Evolutionary conservation across 2,888 invertebrate genomes (phyloP), one percentile per base, ranked within the genome.

Genomic region (Acleris emargana): DNA sequence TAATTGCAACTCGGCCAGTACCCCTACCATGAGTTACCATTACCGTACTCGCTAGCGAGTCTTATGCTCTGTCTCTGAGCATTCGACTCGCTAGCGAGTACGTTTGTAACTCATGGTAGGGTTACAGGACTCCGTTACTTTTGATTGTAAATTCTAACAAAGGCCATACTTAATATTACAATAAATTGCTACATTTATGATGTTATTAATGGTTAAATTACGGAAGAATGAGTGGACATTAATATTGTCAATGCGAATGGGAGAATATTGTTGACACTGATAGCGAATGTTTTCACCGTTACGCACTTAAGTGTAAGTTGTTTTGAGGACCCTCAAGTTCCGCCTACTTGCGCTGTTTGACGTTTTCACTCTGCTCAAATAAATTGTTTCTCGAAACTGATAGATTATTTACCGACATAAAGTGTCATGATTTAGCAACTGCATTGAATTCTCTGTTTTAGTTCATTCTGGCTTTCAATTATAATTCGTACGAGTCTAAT

Each of bases 261-360:
- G 72, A 64, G 45, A 58, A 69, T 73, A 73, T 74, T 75, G 75
- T 72, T 73, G 74, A 73, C 74, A 75, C 63, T 63, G 58, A 68
- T 72, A 69, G 70, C 69, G 66, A 67, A 72, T 45, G 28, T 62
- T 71, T 71, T 71, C 67, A 76, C 79, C 79, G 79, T 77, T 79
- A 79, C 67, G 60, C 61, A 52, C 66, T 61, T 57, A 61, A 60
- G 69, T 71, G 58, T 52, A 61, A 60, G 69, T 71, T 58, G 62
- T 70, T 69, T 69, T 64, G 68, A 72, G 72, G 69, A 69, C 71
- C 58, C 70, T 75, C 69, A 62, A 73, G 50, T 18, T 13, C 59
- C 62, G 25, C 62, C 62, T 63, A 63, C 59, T 62, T 67, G 13
- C 17, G n/a, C 55, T 62, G 38, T 38, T 38, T 42, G 38, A 51